Percentiles rank a stretch among this genome's conserved stretches.
phyloP scores from a whole-genome alignment of 2,888 invertebrate genomes.

The Polydrusus tereticollis region DNA sequence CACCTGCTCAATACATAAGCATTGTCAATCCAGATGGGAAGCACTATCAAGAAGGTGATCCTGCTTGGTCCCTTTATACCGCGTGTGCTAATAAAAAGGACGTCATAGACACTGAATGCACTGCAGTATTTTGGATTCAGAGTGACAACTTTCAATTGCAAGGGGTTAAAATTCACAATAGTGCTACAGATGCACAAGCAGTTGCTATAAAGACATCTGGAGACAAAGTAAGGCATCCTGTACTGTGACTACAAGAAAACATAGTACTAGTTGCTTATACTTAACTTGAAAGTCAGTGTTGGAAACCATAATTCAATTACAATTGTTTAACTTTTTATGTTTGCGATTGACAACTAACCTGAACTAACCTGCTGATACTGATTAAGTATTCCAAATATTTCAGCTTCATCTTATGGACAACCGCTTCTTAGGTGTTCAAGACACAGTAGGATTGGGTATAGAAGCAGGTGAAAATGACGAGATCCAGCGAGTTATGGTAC shows the following conservation, averaged over 20 bases:
- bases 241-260: no score
- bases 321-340: no score
- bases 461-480: neutral
- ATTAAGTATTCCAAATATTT: no score
- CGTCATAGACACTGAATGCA: slow-evolving; percentile 25
- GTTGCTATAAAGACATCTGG: slow-evolving; percentile 29
- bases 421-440: slow-evolving; percentile 26
- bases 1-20: slow-evolving; percentile 16
- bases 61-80: slow-evolving; percentile 36
- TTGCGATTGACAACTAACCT: no score
- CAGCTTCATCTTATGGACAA: slow-evolving; percentile 35
- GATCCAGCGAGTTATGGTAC: slow-evolving; percentile 22
- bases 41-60: slow-evolving; percentile 34
- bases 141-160: slow-evolving; percentile 32
- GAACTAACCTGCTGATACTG: no score
- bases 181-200: slow-evolving; percentile 36
- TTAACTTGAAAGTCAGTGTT: no score
- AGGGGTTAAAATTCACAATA: slow-evolving; percentile 23
- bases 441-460: slow-evolving; percentile 33
- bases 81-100: slow-evolving; percentile 17
- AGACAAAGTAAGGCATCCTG: slow-evolving; percentile 35
- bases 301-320: no score
- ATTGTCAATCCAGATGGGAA: slow-evolving; percentile 26
- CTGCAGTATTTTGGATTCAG: slow-evolving; percentile 29
- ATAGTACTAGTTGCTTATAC: no score